These are phyloP conservation scores for Anthrax anthrax DNA, from an alignment of 2,888 invertebrate genomes.

Conservation along the genomic window DNA sequence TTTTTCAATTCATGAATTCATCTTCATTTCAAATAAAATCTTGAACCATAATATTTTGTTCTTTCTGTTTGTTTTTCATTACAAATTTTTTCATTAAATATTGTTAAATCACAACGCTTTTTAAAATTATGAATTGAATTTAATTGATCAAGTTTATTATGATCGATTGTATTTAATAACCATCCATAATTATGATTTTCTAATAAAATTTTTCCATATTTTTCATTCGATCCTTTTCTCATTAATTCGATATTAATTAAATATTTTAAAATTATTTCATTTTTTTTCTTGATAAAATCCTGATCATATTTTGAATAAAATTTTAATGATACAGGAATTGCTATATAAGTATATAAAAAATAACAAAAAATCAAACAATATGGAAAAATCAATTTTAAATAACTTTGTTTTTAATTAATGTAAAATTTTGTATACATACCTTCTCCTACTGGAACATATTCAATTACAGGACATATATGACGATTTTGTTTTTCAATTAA, in stretches of 20 bases:
- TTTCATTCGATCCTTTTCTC: constrained; percentile 13
- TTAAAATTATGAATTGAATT: constrained; percentile 15
- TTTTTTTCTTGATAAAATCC: constrained; percentile 7
- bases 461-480: constrained; percentile 20
- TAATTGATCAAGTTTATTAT: not conserved
- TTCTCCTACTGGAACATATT: constrained; percentile 20
- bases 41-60: constrained; percentile 22
- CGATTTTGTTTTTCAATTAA: constrained; percentile 24
- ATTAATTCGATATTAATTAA: constrained; percentile 7
- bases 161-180: constrained; percentile 16
- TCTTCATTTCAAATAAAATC: constrained; percentile 19
- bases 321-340: constrained; percentile 21
- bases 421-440: constrained; percentile 14
- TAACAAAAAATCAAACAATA: too few species aligned
- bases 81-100: constrained; percentile 23
- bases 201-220: constrained; percentile 18
- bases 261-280: constrained; percentile 6
- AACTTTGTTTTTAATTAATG: not conserved
- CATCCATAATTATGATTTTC: constrained; percentile 29
- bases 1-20: too few species aligned
- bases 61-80: constrained; percentile 26
- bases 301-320: constrained; percentile 21
- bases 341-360: constrained; percentile 14
- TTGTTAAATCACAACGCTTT: constrained; percentile 24
- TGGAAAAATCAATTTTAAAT: too few species aligned